phyloP scores from a whole-genome alignment of 2,797 vertebrate genomes.

The Tragelaphus eurycerus region DNA sequence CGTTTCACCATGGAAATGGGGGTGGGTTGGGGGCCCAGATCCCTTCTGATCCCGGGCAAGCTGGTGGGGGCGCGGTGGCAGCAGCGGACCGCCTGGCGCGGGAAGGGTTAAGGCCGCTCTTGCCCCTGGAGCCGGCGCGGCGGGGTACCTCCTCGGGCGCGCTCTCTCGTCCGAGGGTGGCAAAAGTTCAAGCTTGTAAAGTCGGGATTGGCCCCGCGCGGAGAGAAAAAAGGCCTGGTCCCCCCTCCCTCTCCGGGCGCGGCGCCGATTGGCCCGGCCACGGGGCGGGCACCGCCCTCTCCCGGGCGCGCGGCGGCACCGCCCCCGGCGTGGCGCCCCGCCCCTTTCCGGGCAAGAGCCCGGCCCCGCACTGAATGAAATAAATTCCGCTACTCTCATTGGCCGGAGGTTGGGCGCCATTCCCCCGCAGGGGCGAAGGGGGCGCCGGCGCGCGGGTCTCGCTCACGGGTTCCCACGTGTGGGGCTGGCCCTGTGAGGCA shows the following conservation, averaged over 20 bases:
- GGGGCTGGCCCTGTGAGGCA: background rate
- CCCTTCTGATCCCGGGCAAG: background rate
- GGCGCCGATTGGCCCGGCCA: constrained; percentile 80
- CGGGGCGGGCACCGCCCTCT: constrained; percentile 61
- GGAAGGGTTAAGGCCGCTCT: constrained; percentile 83
- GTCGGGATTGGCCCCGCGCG: constrained; percentile 82
- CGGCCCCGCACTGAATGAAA: constrained; percentile 86
- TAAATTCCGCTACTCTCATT: constrained; percentile 78
- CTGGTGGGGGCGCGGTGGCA: background rate
- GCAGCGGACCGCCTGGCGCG: constrained; percentile 15
- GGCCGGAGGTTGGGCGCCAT: constrained; percentile 67
- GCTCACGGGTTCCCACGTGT: background rate
- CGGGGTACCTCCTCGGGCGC: constrained; percentile 84
- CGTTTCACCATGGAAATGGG: background rate
- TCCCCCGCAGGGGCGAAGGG: background rate
- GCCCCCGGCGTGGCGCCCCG: constrained; percentile 52
- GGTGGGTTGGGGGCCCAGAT: background rate
- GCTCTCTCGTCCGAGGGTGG: constrained; percentile 87
- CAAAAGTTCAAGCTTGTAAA: constrained; percentile 87
- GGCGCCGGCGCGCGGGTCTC: background rate
- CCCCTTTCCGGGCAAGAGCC: constrained; percentile 71
- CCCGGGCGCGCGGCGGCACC: background rate
- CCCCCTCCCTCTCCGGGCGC: constrained; percentile 66
- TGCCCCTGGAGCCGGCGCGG: constrained; percentile 81
- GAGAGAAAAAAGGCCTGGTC: constrained; percentile 65